Percentiles rank a stretch among this genome's conserved stretches.
Conservation (phyloP, 2,113 vertebrate genomes). For the Delphinapterus leucas region DNA sequence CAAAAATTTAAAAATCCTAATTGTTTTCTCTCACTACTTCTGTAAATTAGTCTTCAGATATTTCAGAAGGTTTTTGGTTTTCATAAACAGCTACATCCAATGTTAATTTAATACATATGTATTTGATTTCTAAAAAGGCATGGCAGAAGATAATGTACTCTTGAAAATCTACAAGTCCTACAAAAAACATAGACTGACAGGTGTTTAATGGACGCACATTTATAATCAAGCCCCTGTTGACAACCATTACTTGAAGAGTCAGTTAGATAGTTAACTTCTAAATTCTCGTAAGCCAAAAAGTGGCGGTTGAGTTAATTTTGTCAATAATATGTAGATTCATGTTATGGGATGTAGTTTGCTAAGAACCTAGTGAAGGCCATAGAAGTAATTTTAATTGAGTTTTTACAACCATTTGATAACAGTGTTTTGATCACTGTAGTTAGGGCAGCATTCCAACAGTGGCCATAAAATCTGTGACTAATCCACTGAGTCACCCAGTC, state of each 20-base stretch:
- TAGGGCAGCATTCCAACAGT: conserved; percentile 86
- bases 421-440: conserved; percentile 85
- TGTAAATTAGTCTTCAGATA: background rate
- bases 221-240: conserved; percentile 44
- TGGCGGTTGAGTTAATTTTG: conserved; percentile 78
- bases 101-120: background rate
- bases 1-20: background rate
- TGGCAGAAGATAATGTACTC: background rate
- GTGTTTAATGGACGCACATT: conserved; percentile 62
- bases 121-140: background rate
- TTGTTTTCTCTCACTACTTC: background rate
- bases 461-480: conserved; percentile 87
- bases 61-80: conserved; percentile 45
- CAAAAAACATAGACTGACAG: conserved; percentile 27
- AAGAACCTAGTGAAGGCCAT: conserved; percentile 80
- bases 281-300: conserved; percentile 77
- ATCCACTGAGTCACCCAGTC: conserved; percentile 85
- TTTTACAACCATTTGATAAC: conserved; percentile 87
- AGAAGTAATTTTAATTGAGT: conserved; percentile 87
- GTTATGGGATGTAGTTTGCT: conserved; percentile 73
- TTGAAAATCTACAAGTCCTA: background rate
- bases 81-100: conserved; percentile 29
- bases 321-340: conserved; percentile 77
- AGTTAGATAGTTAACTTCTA: conserved; percentile 64
- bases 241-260: conserved; percentile 48